phyloP scores from a whole-genome alignment of 2,113 vertebrate species.

The Chloropsis cyanopogon region DNA sequence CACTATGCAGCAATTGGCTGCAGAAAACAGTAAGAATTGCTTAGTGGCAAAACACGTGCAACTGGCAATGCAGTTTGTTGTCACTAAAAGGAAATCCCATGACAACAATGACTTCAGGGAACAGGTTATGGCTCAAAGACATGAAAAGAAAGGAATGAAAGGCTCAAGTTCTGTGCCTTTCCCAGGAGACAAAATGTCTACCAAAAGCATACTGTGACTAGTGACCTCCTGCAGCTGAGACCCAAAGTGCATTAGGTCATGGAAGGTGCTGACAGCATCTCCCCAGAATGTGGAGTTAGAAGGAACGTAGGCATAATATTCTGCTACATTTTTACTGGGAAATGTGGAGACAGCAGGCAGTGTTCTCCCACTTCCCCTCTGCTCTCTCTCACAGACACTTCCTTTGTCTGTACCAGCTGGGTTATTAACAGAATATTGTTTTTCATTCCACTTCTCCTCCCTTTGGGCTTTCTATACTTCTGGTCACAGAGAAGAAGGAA shows the following conservation, averaged over 20 bases:
- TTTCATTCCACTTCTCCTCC: conserved; percentile 40
- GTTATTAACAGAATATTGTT: conserved; percentile 42
- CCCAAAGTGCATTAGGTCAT: not conserved
- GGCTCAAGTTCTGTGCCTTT: not conserved
- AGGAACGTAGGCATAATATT: not conserved
- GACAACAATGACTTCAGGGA: not conserved
- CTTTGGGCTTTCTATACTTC: conserved; percentile 49
- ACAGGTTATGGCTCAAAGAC: conserved; percentile 11
- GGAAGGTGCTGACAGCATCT: conserved; percentile 47
- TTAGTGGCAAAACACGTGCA: not conserved
- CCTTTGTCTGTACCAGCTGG: conserved; percentile 52
- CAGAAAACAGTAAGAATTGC: not conserved
- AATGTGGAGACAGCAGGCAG: not conserved
- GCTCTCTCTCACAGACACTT: conserved; percentile 54
- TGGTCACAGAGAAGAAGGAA: conserved; percentile 45
- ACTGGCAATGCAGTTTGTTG: not conserved
- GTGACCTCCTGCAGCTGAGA: not conserved
- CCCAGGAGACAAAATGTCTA: not conserved
- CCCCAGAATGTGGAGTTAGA: not conserved
- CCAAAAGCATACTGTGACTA: not conserved
- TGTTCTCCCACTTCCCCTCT: not conserved
- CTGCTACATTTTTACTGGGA: not conserved
- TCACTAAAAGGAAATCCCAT: not conserved
- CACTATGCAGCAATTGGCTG: not conserved
- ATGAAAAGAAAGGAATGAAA: not conserved